A percentile compares a stretch with the other conserved stretches of the same genome.
Evolutionary conservation across 2,113 vertebrate species (phyloP).

Genomic region (Tringa solitaria): DNA sequence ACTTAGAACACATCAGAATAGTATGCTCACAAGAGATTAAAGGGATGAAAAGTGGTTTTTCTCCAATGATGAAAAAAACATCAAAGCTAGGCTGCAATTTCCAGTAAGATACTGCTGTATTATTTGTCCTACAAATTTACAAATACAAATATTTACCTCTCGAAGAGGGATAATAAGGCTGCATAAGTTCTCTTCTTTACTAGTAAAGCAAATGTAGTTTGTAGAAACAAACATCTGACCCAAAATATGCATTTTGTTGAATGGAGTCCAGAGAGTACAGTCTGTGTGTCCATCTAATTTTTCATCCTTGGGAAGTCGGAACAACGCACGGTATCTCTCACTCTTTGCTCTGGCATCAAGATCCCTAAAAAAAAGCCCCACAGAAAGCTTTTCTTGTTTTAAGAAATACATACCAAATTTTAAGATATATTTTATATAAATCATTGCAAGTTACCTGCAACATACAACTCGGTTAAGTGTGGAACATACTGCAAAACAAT

Average conservation of each 20-base stretch:
- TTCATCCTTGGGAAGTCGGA: constrained; percentile 95
- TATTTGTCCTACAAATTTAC: neutral
- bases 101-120: neutral
- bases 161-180: constrained; percentile 97
- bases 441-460: neutral
- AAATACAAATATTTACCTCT: constrained; percentile 76
- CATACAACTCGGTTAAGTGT: neutral
- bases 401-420: neutral
- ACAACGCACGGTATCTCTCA: constrained; percentile 90
- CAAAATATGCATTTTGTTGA: constrained; percentile 97
- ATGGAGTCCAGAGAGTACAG: constrained; percentile 97
- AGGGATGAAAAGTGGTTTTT: neutral
- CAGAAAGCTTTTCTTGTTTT: neutral
- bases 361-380: constrained; percentile 76
- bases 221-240: constrained; percentile 99
- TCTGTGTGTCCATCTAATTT: constrained; percentile 96
- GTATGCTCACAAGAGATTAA: neutral
- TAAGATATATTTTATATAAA: neutral
- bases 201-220: constrained; percentile 98
- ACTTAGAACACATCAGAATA: neutral
- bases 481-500: neutral
- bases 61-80: neutral
- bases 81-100: neutral
- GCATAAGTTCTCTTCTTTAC: constrained; percentile 93
- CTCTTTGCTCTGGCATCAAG: constrained; percentile 97